Conservation (phyloP, 2,113 vertebrate genomes). For the Chaenogobius annularis region DNA sequence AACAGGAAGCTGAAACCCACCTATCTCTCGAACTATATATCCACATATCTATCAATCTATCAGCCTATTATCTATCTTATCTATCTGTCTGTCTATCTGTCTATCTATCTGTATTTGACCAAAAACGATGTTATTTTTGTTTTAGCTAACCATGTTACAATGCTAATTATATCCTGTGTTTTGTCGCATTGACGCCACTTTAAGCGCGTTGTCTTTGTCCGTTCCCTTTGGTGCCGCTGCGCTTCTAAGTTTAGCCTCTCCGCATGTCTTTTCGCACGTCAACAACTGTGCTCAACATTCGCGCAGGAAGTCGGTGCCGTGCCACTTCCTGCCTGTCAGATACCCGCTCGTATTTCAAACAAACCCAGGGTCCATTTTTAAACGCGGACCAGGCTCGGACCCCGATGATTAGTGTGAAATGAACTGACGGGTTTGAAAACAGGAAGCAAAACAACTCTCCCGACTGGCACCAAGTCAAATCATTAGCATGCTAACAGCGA, state of each 20-base stretch:
- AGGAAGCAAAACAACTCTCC: slow-evolving; percentile 9
- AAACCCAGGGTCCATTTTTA: slow-evolving; percentile 17
- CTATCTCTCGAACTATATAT: neutral
- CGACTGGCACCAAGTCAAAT: neutral
- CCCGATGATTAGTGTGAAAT: slow-evolving; percentile 7
- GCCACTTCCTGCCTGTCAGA: slow-evolving; percentile 55
- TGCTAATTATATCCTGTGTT: neutral
- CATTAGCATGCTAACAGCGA: neutral
- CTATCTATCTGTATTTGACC: too few relatives aligned
- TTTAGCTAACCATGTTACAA: neutral
- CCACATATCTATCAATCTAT: too few relatives aligned
- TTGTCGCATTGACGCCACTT: neutral
- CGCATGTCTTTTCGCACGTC: slow-evolving; percentile 18
- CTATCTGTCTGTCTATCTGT: too few relatives aligned
- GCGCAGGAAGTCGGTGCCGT: slow-evolving; percentile 53
- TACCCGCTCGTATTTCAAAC: slow-evolving; percentile 23
- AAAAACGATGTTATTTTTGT: too few relatives aligned
- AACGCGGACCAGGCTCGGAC: slow-evolving; percentile 23
- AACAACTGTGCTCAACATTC: slow-evolving; percentile 50
- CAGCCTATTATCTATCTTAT: too few relatives aligned
- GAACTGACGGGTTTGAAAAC: slow-evolving; percentile 2
- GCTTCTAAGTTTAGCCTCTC: slow-evolving; percentile 54
- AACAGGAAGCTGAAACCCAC: too few relatives aligned
- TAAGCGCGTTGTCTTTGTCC: neutral
- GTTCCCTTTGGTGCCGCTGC: neutral